phyloP scores from a whole-genome alignment of 1,140 invertebrate species.

The Drosophila ambigua region DNA sequence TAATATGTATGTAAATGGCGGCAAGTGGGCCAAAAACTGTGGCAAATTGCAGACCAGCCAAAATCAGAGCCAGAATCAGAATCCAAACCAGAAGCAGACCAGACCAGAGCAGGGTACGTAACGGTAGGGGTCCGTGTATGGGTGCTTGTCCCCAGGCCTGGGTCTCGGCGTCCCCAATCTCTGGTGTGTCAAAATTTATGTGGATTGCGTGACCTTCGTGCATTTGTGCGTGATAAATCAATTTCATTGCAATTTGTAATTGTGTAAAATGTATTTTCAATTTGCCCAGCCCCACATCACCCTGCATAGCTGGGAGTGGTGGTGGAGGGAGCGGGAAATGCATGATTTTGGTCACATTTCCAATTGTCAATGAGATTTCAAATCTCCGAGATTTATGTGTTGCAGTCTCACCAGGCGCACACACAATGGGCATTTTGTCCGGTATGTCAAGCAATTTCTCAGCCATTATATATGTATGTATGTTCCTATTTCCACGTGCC shows the following conservation, averaged over 20 bases:
- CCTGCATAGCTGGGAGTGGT: not conserved
- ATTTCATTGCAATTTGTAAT: conserved; percentile 82
- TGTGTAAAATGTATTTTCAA: conserved; percentile 82
- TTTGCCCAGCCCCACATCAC: conserved; percentile 37
- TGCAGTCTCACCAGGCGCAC: conserved; percentile 47
- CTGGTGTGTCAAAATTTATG: conserved; percentile 73
- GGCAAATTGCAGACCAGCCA: conserved; percentile 52
- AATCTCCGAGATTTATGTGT: conserved; percentile 76
- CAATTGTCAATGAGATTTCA: conserved; percentile 82
- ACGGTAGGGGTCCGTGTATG: no score
- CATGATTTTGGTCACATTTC: conserved; percentile 80
- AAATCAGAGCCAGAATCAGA: conserved; percentile 1
- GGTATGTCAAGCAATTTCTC: conserved; percentile 68
- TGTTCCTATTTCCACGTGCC: conserved; percentile 35
- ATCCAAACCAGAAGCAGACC: not conserved
- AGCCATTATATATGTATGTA: conserved; percentile 68
- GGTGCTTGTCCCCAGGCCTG: no score
- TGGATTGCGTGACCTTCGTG: conserved; percentile 77
- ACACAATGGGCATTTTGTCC: conserved; percentile 64
- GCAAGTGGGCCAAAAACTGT: conserved; percentile 54
- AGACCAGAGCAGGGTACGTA: not conserved
- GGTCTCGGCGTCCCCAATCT: conserved; percentile 14
- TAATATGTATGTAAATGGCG: conserved; percentile 60
- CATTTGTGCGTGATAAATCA: conserved; percentile 79
- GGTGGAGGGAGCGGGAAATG: conserved; percentile 50